Evolutionary conservation across 2,113 vertebrate species (phyloP).

Genomic region (Tylochromis polylepis): DNA sequence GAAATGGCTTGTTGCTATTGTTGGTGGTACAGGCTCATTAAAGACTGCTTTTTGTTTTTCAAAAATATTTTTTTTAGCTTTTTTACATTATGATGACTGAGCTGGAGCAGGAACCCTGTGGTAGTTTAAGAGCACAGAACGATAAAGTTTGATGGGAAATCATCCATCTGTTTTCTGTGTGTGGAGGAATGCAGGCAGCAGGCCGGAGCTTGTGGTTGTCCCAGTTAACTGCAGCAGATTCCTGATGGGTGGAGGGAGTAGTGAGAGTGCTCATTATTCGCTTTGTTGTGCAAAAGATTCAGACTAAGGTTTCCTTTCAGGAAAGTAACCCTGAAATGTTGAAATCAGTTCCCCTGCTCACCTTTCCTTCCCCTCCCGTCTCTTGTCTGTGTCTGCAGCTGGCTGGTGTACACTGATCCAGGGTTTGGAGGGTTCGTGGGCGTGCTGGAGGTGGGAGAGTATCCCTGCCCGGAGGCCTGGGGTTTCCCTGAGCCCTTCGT

Average conservation of each 20-base stretch:
- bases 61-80: not conserved
- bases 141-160: not conserved
- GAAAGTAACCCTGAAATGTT: not conserved
- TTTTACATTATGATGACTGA: not conserved
- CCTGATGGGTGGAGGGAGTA: not conserved
- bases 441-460: conserved; percentile 87
- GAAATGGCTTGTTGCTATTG: not conserved
- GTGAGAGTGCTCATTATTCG: not conserved
- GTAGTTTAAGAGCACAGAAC: not conserved
- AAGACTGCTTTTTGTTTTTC: not conserved
- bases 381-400: conserved; percentile 69
- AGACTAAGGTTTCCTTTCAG: not conserved
- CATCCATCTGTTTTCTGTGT: not conserved
- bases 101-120: not conserved
- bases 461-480: conserved; percentile 85
- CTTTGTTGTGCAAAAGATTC: not conserved
- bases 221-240: not conserved
- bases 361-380: not conserved
- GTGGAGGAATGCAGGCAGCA: conserved; percentile 14
- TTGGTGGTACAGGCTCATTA: not conserved
- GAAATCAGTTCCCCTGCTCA: not conserved
- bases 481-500: conserved; percentile 84
- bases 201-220: not conserved
- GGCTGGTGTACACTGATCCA: conserved; percentile 89
- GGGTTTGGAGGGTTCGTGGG: conserved; percentile 83